Base-by-base conservation (phyloP, 1,140 invertebrate genomes). In the Lethrus apterus region DNA sequence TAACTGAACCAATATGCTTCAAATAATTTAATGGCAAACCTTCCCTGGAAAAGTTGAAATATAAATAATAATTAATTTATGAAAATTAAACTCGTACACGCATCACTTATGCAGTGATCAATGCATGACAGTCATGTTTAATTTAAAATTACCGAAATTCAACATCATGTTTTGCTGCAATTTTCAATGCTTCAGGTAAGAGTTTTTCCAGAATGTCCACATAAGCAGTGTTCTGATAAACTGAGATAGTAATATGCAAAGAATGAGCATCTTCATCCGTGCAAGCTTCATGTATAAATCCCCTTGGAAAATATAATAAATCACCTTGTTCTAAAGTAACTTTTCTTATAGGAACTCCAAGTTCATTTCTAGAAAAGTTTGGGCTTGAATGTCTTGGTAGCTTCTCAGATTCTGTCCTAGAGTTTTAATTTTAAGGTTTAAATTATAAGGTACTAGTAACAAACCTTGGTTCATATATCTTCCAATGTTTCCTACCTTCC, bases 401-500 rank as follows among this genome's bases (percentile, higher is more conserved):
- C 15, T 18, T 19, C n/a, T 43, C 36, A 18, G 17, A 13, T 36
- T 30, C 44, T 46, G 31, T 18, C 48, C 24, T 17, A 43, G 9
- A 45, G 18, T 13, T 18, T 11, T 36, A 10, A 26, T 1, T 34
- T 5, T 3, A 19, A 33, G 1, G 41, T 26, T 46, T 32, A 2
- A 13, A 7, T 7, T 26, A 15, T 10, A 33, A 2, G 2, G 14
- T 33, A 13, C 17, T 14, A n/a, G 8, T 15, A n/a, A 11, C 4
- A 34, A 34, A 38, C 35, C 35, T 42, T 4, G 92, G 87, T 51
- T 77, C 77, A 64, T 98, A 98, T 3, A 99, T 64, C 57, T 80
- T 83, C 95, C 95, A 99, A 49, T 83, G 76, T 69, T 99, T 98
- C 57, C 84, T 84, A 0, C 96, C 96, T 73, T 98, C 95, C 4